Conservation (phyloP, 2,888 invertebrate genomes). For the Dinocampus coccinellae region DNA sequence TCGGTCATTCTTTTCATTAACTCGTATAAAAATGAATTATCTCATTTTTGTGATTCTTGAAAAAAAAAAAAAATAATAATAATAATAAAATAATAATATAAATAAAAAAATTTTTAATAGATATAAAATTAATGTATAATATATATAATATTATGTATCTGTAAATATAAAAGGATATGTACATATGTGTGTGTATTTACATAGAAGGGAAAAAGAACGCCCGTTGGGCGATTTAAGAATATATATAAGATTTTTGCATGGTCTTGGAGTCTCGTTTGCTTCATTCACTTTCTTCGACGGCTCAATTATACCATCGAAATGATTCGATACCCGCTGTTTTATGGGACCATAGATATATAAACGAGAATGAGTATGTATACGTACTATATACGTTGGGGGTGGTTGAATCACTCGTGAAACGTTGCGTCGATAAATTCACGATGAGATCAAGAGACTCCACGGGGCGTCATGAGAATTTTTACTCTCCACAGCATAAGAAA, state of each 20-base stretch:
- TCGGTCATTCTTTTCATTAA: neutral
- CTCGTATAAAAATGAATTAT: too few relatives aligned
- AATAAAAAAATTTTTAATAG: neutral
- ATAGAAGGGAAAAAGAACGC: neutral
- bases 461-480: conserved; percentile 22
- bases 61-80: too few relatives aligned
- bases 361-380: conserved; percentile 20
- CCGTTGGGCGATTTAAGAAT: neutral
- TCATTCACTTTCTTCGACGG: conserved; percentile 45
- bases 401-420: conserved; percentile 24
- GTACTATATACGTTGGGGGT: conserved; percentile 25
- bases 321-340: conserved; percentile 58
- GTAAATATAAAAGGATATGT: neutral
- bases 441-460: conserved; percentile 23
- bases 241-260: conserved; percentile 2
- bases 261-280: neutral
- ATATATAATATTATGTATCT: neutral
- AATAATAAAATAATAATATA: too few relatives aligned
- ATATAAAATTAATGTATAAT: neutral
- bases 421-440: conserved; percentile 19
- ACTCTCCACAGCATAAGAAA: neutral
- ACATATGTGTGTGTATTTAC: neutral
- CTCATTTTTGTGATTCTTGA: too few relatives aligned
- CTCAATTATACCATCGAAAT: conserved; percentile 59
- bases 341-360: conserved; percentile 51